A percentile compares a stretch with the other conserved stretches of the same genome.
Evolutionary conservation across 1,140 invertebrate species (phyloP).

Genomic region (Drosophila dunni): DNA sequence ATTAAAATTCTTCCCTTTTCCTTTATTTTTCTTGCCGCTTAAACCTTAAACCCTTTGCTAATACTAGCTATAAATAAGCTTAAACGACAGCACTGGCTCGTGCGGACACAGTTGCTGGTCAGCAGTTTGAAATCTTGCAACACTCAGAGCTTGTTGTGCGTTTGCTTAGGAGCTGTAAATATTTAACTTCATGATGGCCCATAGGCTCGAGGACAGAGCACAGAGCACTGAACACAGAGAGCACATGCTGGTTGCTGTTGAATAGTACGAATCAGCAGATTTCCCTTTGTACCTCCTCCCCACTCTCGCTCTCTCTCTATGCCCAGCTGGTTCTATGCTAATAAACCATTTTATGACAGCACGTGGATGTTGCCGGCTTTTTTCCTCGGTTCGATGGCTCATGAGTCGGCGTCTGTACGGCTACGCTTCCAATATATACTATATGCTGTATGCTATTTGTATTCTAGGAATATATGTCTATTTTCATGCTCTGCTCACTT

Average conservation of each 20-base stretch:
- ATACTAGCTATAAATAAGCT: no score
- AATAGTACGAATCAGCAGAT: conserved; percentile 31
- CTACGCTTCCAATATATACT: conserved; percentile 5
- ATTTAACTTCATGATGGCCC: conserved; percentile 42
- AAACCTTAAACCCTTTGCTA: no score
- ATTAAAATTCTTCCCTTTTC: no score
- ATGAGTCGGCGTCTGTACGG: conserved; percentile 32
- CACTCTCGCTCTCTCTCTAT: no score
- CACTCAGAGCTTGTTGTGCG: conserved; percentile 20
- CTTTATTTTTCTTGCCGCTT: no score
- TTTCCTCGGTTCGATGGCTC: background rate
- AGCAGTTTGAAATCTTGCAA: conserved; percentile 27
- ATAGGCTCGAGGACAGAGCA: background rate
- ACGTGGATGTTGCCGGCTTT: conserved; percentile 47
- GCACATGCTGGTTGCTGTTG: conserved; percentile 6
- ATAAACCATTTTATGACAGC: conserved; percentile 75
- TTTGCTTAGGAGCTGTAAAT: conserved; percentile 66
- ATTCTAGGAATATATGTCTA: background rate
- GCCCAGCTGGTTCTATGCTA: conserved; percentile 52
- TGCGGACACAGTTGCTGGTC: conserved; percentile 8
- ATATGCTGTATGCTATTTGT: background rate
- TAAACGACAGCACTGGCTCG: no score
- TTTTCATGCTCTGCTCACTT: conserved; percentile 48
- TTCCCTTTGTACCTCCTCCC: background rate
- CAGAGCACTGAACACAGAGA: background rate